Base-by-base conservation (phyloP, 2,113 vertebrate species). In the Erinaceus europaeus region DNA sequence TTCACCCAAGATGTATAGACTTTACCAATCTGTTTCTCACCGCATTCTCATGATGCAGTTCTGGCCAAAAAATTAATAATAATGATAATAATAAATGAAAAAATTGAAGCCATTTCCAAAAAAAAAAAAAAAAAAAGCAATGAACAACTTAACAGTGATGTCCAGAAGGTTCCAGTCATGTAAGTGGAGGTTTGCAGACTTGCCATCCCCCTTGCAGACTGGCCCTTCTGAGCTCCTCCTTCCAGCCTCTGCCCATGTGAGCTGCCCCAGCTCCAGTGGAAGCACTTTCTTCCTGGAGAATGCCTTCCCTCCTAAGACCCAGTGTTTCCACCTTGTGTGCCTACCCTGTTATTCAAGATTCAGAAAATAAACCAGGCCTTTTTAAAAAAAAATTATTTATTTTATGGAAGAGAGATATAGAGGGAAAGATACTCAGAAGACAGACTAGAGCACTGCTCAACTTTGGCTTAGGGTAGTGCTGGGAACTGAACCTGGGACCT, bases 1-100 rank as follows among this genome's bases (percentile, higher is more conserved):
- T 55, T 46, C 61, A 52, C 48, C 77, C 48, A 73, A 72, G 17
- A 50, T 15, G 29, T 25, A 10, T 7, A 2, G 55, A 27, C 25
- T 25, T 40, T 82, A 84, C 93, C 92, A 86, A 86, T 53, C 83
- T 74, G 65, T 69, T 91, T 53, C 72, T 48, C 29, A 65, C 34
- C 52, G 20, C 25, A 15, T 27, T 12, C 7, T 42, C 42, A 13
- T 8, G 80, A 71, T 48, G 6, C 20, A 77, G 77, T 74, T 79
- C 67, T 61, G 80, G 84, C 86, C 73, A 88, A 94, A 92, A 72
- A 59, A n/a, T n/a, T n/a, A n/a, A n/a, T n/a, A n/a, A n/a, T n/a
- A n/a, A n/a, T n/a, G n/a, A n/a, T n/a, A n/a, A n/a, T n/a, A n/a
- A n/a, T n/a, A n/a, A n/a, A n/a, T n/a, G n/a, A n/a, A n/a, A n/a